Conservation (phyloP, 2,113 vertebrate genomes). For the Morone saxatilis region DNA sequence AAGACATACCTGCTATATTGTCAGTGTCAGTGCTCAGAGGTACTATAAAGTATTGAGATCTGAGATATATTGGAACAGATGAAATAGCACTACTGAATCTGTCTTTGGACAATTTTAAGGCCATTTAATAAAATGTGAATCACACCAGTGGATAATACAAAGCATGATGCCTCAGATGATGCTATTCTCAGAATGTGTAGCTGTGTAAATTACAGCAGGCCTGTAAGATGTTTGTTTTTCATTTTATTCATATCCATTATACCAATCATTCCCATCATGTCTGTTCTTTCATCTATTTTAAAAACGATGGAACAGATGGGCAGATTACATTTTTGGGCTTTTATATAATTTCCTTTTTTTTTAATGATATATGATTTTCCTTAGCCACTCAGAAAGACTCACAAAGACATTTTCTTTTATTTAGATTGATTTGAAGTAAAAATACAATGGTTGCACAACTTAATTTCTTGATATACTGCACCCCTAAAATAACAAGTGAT, state of each 20-base stretch:
- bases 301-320: conserved; percentile 11
- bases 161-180: background rate
- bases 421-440: background rate
- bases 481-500: too few relatives aligned
- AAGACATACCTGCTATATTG: background rate
- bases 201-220: conserved; percentile 8
- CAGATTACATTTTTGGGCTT: background rate
- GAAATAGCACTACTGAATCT: background rate
- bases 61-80: background rate
- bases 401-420: background rate
- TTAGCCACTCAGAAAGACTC: too few relatives aligned
- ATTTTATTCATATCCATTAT: background rate
- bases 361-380: background rate
- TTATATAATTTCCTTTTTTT: background rate
- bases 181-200: conserved; percentile 2
- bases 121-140: background rate
- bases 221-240: conserved; percentile 17
- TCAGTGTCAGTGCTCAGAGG: background rate
- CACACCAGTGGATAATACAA: background rate
- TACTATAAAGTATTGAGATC: background rate
- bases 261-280: background rate
- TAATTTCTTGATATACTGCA: too few relatives aligned
- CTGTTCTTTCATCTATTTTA: conserved; percentile 9
- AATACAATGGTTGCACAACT: background rate
- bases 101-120: background rate